phyloP scores from a whole-genome alignment of 2,113 vertebrate genomes.

The Saimiri boliviensis region DNA sequence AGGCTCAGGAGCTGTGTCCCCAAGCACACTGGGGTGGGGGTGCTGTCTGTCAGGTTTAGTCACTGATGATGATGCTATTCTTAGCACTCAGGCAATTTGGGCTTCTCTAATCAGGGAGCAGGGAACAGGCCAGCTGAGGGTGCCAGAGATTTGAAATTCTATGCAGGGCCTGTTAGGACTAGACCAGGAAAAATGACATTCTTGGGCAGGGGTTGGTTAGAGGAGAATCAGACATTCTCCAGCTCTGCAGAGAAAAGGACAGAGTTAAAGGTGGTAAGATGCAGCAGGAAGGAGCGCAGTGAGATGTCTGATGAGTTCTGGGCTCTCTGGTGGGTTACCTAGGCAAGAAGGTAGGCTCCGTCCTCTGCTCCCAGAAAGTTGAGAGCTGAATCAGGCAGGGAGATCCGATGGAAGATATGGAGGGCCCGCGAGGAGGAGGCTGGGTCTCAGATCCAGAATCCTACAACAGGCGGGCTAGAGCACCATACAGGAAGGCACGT shows the following conservation, averaged over 20 bases:
- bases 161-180: neutral
- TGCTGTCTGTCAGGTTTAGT: constrained; percentile 44
- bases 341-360: neutral
- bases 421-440: neutral
- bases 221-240: neutral
- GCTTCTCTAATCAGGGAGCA: constrained; percentile 67
- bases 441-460: neutral
- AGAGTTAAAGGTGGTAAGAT: neutral
- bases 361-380: neutral
- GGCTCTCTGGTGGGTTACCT: neutral
- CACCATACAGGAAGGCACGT: neutral
- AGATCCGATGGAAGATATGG: rapidly evolving
- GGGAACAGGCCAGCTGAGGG: constrained; percentile 22
- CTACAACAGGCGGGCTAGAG: neutral
- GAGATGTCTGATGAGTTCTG: too few species aligned
- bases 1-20: neutral
- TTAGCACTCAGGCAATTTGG: constrained; percentile 56
- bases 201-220: neutral
- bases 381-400: neutral
- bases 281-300: neutral
- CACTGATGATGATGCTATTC: constrained; percentile 66
- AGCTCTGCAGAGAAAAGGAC: neutral
- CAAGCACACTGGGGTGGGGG: neutral
- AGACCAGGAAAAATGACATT: neutral
- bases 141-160: constrained; percentile 48